phyloP scores from a whole-genome alignment of 2,888 invertebrate species.

The Aphrophora alni region DNA sequence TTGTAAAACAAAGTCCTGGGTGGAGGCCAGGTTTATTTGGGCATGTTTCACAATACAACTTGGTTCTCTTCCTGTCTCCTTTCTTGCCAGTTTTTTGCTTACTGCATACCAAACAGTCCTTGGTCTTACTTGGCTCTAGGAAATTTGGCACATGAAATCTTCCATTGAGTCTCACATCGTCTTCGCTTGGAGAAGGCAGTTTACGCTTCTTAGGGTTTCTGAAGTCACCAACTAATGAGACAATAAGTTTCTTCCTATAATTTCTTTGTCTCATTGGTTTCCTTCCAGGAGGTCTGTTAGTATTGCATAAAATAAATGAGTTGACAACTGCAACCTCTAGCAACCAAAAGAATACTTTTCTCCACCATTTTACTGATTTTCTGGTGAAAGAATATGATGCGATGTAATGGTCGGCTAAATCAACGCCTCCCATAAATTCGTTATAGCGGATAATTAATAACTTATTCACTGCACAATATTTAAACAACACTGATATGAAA shows the following conservation, averaged over 20 bases:
- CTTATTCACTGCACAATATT: too few species aligned
- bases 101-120: neutral
- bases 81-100: conserved; percentile 32
- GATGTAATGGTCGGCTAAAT: too few species aligned
- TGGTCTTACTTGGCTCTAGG: neutral
- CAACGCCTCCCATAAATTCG: too few species aligned
- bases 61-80: conserved; percentile 11
- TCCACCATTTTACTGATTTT: too few species aligned
- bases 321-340: conserved; percentile 18
- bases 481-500: too few species aligned
- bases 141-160: conserved; percentile 15
- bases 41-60: too few species aligned
- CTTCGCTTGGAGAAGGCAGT: neutral
- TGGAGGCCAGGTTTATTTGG: conserved; percentile 15
- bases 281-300: conserved; percentile 11
- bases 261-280: conserved; percentile 3
- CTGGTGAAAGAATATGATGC: conserved; percentile 17
- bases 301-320: neutral
- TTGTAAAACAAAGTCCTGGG: conserved; percentile 1
- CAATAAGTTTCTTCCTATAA: neutral
- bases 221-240: conserved; percentile 18
- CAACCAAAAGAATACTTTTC: conserved; percentile 15
- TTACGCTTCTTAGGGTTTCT: neutral
- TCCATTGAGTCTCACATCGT: conserved; percentile 10
- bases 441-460: too few species aligned